Evolutionary conservation across 2,888 invertebrate species (phyloP).

Genomic region (Coenonympha glycerion): DNA sequence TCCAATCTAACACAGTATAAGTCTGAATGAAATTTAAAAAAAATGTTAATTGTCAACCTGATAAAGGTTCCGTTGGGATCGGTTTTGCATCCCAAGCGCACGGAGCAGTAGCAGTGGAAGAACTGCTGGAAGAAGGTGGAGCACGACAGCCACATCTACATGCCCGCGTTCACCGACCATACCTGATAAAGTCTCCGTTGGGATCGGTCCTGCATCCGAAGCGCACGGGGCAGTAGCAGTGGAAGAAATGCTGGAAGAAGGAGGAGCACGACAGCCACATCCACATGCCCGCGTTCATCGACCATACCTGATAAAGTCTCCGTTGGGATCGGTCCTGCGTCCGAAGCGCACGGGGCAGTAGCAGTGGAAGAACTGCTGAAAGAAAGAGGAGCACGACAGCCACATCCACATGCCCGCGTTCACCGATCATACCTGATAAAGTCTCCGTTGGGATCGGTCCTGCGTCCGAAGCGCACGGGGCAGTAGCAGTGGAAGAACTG

Average conservation of each 20-base stretch:
- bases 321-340: constrained; percentile 88
- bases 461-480: constrained; percentile 87
- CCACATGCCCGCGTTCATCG: constrained; percentile 92
- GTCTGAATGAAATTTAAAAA: too few species aligned
- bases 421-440: constrained; percentile 92
- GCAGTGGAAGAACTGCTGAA: constrained; percentile 90
- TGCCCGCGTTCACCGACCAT: constrained; percentile 92
- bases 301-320: constrained; percentile 93
- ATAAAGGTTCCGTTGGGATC: constrained; percentile 93
- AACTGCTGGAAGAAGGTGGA: constrained; percentile 92
- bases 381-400: constrained; percentile 90
- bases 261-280: constrained; percentile 93
- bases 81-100: constrained; percentile 87
- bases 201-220: constrained; percentile 90
- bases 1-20: too few species aligned
- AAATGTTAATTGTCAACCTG: too few species aligned
- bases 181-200: constrained; percentile 91
- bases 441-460: constrained; percentile 90
- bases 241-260: constrained; percentile 91
- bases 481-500: constrained; percentile 92
- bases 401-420: constrained; percentile 95
- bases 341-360: constrained; percentile 90
- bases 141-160: constrained; percentile 93
- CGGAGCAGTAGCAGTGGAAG: too few species aligned
- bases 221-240: constrained; percentile 87